Base-by-base conservation (phyloP, 1,140 invertebrate genomes). In the Drosophila sproati region DNA sequence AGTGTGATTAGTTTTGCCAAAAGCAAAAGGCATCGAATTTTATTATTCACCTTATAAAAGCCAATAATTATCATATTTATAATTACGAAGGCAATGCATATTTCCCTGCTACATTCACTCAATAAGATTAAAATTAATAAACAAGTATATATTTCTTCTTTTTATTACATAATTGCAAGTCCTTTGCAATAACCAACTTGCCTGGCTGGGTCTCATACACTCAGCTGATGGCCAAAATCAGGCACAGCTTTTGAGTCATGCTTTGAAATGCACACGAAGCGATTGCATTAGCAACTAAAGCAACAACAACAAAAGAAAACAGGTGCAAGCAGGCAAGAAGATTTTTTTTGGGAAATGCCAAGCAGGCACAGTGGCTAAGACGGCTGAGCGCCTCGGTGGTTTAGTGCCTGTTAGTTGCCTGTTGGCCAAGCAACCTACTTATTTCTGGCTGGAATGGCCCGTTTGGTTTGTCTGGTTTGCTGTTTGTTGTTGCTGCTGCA, bases 401-500 rank as follows among this genome's bases (percentile, higher is more conserved):
- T 80, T 32, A 78, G 55, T 83, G 78, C 76, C 75, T 78, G 51
- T 67, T 35, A 67, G 47, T 75, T 73, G 83, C 73, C 81, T 85
- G 82, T 72, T 85, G 78, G 77, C 82, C 78, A 89, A 68, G 75
- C 89, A 89, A 91, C 83, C 88, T 82, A 91, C 89, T 91, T 91
- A 78, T 69, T 81, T 72, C 73, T 75, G 69, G 41, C 68, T 71
- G 71, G 71, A 75, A 60, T 71, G 60, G 68, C 73, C 54, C 55
- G 67, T 64, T 69, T 72, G 73, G 54, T 54, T 45, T 76, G 73
- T 52, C 64, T 70, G 52, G 59, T 73, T 63, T 56, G 69, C 41
- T 63, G 56, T 37, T 54, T 69, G 63, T 39, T 54, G 55, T 28
- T 35, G 43, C 34, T 2, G 20, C 8, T 12, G 60, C 29, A 28